These are phyloP conservation scores for Arctocebus calabarensis DNA, from an alignment of 2,797 vertebrate genomes.

Conservation along the genomic window DNA sequence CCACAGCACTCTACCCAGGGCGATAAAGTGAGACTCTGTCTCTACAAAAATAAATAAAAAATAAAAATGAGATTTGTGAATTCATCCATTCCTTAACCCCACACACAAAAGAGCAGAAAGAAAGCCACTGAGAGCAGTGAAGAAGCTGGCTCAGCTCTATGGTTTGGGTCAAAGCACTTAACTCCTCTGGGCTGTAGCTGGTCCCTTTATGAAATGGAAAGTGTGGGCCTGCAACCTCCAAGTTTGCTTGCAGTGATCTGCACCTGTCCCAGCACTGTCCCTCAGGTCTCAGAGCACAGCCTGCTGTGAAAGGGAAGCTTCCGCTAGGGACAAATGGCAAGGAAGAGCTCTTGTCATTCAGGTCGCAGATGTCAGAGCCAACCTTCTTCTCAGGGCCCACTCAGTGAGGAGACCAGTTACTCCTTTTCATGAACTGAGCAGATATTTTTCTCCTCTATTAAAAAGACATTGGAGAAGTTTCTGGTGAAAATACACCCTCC, in stretches of 20 bases:
- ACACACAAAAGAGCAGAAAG: neutral
- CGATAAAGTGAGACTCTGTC: no score
- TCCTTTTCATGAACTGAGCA: neutral
- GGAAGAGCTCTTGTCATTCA: neutral
- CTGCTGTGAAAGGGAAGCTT: neutral
- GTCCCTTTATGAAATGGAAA: neutral
- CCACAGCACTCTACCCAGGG: no score
- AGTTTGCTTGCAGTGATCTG: neutral
- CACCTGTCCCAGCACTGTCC: neutral
- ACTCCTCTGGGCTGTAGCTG: slow-evolving; percentile 26
- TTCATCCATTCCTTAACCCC: neutral
- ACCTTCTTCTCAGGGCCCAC: neutral
- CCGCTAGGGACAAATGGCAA: no score
- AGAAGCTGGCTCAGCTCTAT: neutral
- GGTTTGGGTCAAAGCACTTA: neutral
- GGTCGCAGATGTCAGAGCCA: neutral
- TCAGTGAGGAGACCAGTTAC: neutral
- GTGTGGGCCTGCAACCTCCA: neutral
- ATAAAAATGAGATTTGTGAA: slow-evolving; percentile 52
- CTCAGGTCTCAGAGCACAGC: neutral
- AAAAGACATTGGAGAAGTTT: neutral
- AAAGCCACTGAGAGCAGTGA: neutral
- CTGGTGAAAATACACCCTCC: neutral
- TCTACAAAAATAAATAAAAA: no score
- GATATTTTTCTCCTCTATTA: neutral